Conservation (phyloP, 2,888 invertebrate species). For the Phoenoteleia sp. region DNA sequence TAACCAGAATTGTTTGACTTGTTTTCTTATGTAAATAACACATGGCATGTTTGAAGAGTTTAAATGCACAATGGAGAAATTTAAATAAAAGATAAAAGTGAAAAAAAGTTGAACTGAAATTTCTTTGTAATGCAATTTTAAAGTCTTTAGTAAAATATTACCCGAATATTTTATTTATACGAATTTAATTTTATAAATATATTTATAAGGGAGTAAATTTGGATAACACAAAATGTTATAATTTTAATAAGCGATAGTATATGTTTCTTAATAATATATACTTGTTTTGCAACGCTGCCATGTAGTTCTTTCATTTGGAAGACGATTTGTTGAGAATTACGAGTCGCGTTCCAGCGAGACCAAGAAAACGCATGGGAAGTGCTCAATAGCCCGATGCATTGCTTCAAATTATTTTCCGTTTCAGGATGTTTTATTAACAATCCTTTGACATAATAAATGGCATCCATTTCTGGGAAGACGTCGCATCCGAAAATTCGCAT, state of each 20-base stretch:
- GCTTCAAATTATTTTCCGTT: conserved; percentile 92
- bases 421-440: conserved; percentile 89
- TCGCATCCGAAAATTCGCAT: conserved; percentile 91
- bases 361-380: conserved; percentile 93
- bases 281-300: conserved; percentile 88
- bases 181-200: too few species aligned
- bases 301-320: conserved; percentile 90
- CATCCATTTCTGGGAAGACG: conserved; percentile 94
- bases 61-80: conserved; percentile 1
- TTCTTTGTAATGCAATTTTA: too few species aligned
- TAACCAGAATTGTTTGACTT: conserved; percentile 88
- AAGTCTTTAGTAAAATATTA: too few species aligned
- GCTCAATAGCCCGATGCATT: conserved; percentile 92
- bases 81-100: neutral
- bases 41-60: neutral
- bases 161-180: too few species aligned
- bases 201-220: too few species aligned
- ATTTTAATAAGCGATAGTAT: too few species aligned
- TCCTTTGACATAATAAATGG: conserved; percentile 91
- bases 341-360: conserved; percentile 91
- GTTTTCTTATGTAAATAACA: conserved; percentile 82
- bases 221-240: too few species aligned
- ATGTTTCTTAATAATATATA: too few species aligned
- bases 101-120: neutral
- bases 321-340: conserved; percentile 87